Evolutionary conservation across 2,888 invertebrate genomes (phyloP).

Genomic region (Stomorhina lunata): DNA sequence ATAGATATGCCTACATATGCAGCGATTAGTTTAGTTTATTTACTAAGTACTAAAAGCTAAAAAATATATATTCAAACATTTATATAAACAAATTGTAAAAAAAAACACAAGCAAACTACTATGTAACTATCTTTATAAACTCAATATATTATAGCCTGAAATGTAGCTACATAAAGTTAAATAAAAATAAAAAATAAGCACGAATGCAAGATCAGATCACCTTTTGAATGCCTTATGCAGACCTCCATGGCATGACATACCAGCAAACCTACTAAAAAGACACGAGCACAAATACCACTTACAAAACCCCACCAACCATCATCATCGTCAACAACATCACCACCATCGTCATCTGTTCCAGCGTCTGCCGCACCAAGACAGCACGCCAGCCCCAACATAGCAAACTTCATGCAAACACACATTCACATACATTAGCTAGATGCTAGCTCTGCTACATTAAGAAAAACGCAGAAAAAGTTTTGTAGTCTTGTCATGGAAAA

Average conservation of each 20-base stretch:
- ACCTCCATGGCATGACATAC: constrained; percentile 64
- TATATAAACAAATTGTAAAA: constrained; percentile 9
- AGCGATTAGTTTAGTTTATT: constrained; percentile 35
- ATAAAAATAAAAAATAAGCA: constrained; percentile 48
- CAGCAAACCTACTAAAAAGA: constrained; percentile 60
- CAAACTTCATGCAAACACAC: constrained; percentile 9
- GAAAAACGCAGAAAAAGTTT: constrained; percentile 38
- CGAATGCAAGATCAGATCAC: constrained; percentile 66
- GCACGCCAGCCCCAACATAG: constrained; percentile 18
- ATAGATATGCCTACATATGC: background rate
- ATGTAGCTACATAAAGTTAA: constrained; percentile 28
- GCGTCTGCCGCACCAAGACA: too few species aligned
- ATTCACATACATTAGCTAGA: background rate
- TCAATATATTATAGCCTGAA: constrained; percentile 42
- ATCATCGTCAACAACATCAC: background rate
- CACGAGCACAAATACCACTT: constrained; percentile 59
- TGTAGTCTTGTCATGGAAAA: constrained; percentile 46
- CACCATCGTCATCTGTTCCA: background rate
- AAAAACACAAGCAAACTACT: constrained; percentile 7
- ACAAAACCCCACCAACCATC: constrained; percentile 21
- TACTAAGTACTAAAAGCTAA: constrained; percentile 11
- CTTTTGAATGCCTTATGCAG: constrained; percentile 65
- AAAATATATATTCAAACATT: background rate
- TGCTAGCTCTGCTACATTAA: constrained; percentile 18
- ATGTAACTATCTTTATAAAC: background rate